Percentiles rank a stretch among this genome's conserved stretches.
These are phyloP conservation scores for Peucedramus taeniatus DNA, from an alignment of 2,113 vertebrate species.

Conservation along the genomic window DNA sequence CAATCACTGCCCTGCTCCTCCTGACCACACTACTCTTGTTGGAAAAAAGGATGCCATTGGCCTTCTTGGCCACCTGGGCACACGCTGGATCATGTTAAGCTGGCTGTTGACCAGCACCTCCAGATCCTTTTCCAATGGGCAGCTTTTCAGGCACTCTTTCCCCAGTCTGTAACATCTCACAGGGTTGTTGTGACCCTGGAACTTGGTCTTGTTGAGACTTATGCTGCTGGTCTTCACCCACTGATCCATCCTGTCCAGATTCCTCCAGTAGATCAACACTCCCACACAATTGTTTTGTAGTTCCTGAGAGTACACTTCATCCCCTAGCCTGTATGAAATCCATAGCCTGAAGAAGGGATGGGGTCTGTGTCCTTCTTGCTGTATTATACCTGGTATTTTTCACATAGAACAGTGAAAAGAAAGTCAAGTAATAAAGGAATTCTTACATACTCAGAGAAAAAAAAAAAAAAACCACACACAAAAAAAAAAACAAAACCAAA, in stretches of 20 bases:
- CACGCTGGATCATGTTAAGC: rapidly evolving
- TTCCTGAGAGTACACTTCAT: neutral
- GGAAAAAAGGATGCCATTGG: neutral
- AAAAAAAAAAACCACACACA: too few species aligned
- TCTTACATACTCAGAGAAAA: neutral
- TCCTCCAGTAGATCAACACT: neutral
- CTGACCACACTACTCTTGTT: neutral
- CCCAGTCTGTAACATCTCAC: neutral
- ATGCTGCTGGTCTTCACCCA: neutral
- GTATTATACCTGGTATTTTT: neutral
- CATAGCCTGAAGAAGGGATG: neutral
- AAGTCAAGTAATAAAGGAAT: neutral
- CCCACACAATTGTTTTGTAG: neutral
- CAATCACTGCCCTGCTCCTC: neutral
- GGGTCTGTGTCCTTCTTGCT: neutral
- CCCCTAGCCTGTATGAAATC: neutral
- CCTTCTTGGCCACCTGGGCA: neutral
- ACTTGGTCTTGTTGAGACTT: neutral
- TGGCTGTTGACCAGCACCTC: neutral
- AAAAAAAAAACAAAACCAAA: neutral
- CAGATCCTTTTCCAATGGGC: neutral
- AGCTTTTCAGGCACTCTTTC: neutral
- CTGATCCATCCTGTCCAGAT: rapidly evolving
- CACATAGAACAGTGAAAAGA: neutral
- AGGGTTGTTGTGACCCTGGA: neutral